Conservation (phyloP, 2,888 invertebrate species). For the Thera obeliscata region DNA sequence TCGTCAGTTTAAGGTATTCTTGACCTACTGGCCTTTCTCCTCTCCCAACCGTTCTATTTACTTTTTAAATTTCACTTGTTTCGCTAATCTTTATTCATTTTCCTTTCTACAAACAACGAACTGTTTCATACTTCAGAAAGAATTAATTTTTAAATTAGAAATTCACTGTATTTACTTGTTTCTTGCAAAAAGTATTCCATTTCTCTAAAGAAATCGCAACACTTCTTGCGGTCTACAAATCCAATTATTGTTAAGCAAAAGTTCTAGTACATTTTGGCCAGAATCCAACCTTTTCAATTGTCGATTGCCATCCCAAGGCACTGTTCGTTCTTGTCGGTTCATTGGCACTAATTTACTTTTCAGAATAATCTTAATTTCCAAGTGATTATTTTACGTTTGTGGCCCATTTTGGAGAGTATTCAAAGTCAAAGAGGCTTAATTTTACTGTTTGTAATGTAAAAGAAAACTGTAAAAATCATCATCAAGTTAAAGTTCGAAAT, state of each 20-base stretch:
- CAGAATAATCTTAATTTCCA: slow-evolving; percentile 54
- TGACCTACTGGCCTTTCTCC: no score
- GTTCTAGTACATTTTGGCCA: slow-evolving; percentile 71
- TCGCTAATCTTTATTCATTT: no score
- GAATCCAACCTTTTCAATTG: slow-evolving; percentile 72
- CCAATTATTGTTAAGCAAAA: slow-evolving; percentile 75
- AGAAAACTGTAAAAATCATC: no score
- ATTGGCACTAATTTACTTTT: slow-evolving; percentile 64
- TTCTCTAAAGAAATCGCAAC: slow-evolving; percentile 20
- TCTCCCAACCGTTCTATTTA: no score
- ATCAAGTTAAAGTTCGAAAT: no score
- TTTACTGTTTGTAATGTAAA: no score
- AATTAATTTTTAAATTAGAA: neutral
- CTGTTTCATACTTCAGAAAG: no score
- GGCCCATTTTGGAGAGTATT: neutral
- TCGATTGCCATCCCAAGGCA: slow-evolving; percentile 60
- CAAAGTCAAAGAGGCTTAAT: neutral
- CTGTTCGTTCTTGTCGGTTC: slow-evolving; percentile 49
- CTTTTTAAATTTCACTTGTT: no score
- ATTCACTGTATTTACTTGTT: neutral
- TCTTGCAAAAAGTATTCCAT: slow-evolving; percentile 4
- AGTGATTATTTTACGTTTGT: slow-evolving; percentile 45
- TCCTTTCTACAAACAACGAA: no score
- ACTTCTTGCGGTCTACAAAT: slow-evolving; percentile 60
- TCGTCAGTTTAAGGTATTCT: no score